These are phyloP conservation scores for Cariama cristata DNA, from an alignment of 2,113 vertebrate genomes.

Conservation along the genomic window DNA sequence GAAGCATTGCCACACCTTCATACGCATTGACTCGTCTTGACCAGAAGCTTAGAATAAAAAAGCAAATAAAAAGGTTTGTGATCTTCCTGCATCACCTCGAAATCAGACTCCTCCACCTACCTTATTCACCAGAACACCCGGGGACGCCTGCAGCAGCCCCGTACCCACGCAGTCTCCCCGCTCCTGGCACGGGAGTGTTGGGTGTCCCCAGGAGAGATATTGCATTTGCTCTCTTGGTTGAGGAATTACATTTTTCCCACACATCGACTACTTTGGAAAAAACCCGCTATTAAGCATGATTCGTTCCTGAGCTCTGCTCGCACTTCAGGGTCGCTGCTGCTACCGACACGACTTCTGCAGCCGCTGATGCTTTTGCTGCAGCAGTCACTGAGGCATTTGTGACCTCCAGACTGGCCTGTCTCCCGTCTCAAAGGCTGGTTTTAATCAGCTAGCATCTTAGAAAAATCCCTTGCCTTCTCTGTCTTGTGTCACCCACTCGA, in stretches of 20 bases:
- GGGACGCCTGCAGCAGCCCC: neutral
- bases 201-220: neutral
- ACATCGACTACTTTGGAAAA: accelerated
- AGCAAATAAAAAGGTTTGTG: neutral
- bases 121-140: neutral
- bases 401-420: neutral
- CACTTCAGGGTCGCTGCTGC: neutral
- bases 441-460: neutral
- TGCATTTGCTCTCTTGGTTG: neutral
- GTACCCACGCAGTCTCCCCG: accelerated
- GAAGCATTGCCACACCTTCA: neutral
- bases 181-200: neutral
- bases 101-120: neutral
- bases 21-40: neutral
- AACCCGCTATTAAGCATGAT: accelerated
- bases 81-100: neutral
- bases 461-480: neutral
- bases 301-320: neutral
- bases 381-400: neutral
- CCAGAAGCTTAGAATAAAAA: neutral
- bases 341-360: neutral
- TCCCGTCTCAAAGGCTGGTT: neutral
- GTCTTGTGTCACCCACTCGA: neutral
- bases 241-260: neutral
- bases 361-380: neutral